Conservation (phyloP, 2,113 vertebrate genomes). For the Boleophthalmus pectinirostris region DNA sequence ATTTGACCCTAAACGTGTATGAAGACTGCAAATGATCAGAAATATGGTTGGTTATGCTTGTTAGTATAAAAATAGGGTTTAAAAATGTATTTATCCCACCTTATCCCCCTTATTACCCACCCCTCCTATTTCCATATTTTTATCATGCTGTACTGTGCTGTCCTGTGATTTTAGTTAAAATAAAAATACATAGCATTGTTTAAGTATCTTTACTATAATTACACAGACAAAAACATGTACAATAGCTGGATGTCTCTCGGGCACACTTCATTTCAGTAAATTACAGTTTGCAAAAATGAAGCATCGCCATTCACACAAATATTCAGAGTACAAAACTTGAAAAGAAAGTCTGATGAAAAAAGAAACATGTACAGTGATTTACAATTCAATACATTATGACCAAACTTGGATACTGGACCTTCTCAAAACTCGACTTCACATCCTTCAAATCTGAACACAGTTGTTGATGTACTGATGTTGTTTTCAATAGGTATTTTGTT, state of each 20-base stretch:
- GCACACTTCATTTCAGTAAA: slow-evolving; percentile 45
- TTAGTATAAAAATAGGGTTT: neutral
- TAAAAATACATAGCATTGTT: slow-evolving; percentile 42
- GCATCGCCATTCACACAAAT: slow-evolving; percentile 45
- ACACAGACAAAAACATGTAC: slow-evolving; percentile 73
- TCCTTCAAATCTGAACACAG: neutral
- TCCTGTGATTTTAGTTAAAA: too few relatives aligned
- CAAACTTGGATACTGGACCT: slow-evolving; percentile 29
- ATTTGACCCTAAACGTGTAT: too few relatives aligned
- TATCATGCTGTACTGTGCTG: too few relatives aligned
- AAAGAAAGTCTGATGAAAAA: slow-evolving; percentile 60
- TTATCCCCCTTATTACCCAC: too few relatives aligned
- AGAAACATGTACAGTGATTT: slow-evolving; percentile 73
- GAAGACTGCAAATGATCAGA: too few relatives aligned
- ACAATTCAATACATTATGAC: slow-evolving; percentile 54
- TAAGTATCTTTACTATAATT: slow-evolving; percentile 75
- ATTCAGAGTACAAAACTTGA: slow-evolving; percentile 66
- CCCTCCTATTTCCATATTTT: too few relatives aligned
- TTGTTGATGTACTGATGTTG: neutral
- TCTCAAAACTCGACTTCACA: neutral
- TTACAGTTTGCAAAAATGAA: slow-evolving; percentile 51
- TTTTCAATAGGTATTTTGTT: slow-evolving; percentile 2
- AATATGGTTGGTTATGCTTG: neutral
- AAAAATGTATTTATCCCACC: neutral
- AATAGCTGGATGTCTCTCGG: slow-evolving; percentile 63